Evolutionary conservation across 2,888 invertebrate species (phyloP).

Genomic region (Podotricha telesiphe): DNA sequence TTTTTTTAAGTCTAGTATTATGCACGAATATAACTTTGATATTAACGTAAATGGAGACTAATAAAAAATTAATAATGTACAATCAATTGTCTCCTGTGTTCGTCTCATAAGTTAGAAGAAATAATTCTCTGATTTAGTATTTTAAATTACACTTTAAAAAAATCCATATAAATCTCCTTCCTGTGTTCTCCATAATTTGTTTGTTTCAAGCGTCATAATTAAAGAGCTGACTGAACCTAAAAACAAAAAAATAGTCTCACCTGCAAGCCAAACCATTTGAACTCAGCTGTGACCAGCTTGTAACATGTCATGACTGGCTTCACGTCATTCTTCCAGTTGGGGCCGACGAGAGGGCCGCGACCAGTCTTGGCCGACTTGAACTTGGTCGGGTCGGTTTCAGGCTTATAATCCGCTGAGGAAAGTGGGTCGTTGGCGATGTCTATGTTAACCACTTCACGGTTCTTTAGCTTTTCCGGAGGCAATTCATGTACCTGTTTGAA

Average conservation of each 20-base stretch:
- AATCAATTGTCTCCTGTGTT: too few relatives aligned
- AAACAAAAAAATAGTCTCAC: constrained; percentile 54
- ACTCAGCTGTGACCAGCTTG: constrained; percentile 98
- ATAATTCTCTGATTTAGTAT: too few relatives aligned
- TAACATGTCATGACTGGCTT: constrained; percentile 98
- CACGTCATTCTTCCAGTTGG: constrained; percentile 90
- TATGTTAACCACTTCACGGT: constrained; percentile 94
- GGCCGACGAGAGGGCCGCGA: constrained; percentile 92
- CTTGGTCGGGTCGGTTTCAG: constrained; percentile 85
- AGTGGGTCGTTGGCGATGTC: constrained; percentile 98
- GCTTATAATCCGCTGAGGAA: constrained; percentile 92
- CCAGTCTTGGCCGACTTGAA: constrained; percentile 96
- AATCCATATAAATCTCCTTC: too few relatives aligned
- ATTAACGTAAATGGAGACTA: neutral
- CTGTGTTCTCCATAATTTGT: too few relatives aligned
- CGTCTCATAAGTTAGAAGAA: too few relatives aligned
- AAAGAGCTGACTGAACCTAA: too few relatives aligned
- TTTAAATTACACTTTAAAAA: too few relatives aligned
- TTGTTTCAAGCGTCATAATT: too few relatives aligned
- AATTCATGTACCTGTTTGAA: constrained; percentile 93
- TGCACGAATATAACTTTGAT: neutral
- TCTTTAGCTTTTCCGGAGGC: constrained; percentile 93
- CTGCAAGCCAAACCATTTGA: constrained; percentile 99
- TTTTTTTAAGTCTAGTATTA: neutral
- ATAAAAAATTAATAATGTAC: too few relatives aligned